Conservation (phyloP, 2,113 vertebrate species). For the Gavia stellata region DNA sequence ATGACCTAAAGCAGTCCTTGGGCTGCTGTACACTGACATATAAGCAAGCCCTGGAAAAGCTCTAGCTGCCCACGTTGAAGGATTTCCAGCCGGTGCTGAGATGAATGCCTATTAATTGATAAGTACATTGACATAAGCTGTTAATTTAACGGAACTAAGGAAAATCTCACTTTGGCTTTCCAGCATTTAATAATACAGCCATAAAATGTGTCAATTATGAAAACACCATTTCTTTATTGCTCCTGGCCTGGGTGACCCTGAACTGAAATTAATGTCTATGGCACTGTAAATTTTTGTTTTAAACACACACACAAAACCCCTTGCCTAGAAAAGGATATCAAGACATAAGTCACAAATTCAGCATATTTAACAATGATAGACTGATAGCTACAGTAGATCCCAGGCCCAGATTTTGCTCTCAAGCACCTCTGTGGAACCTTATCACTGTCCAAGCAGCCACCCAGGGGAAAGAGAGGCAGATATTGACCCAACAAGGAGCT, state of each 20-base stretch:
- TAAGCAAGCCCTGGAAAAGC: not conserved
- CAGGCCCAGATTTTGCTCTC: not conserved
- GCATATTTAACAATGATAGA: not conserved
- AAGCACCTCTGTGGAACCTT: not conserved
- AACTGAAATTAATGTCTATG: not conserved
- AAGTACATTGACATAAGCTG: not conserved
- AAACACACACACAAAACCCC: not conserved
- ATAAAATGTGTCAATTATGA: not conserved
- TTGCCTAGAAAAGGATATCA: not conserved
- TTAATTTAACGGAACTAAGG: not conserved
- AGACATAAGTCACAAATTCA: not conserved
- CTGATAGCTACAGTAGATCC: not conserved
- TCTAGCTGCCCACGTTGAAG: fast-evolving
- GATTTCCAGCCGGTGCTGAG: not conserved
- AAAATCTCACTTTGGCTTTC: not conserved
- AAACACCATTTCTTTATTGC: not conserved
- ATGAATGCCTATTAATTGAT: not conserved
- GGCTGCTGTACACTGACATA: not conserved
- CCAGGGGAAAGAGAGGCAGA: not conserved
- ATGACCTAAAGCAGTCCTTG: not conserved
- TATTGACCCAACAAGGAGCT: not conserved
- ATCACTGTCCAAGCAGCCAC: not conserved
- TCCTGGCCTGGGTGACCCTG: not conserved
- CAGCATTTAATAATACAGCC: not conserved
- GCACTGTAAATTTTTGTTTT: not conserved